phyloP scores from a whole-genome alignment of 2,797 vertebrate genomes.

The Scolopax bukidnonensis region DNA sequence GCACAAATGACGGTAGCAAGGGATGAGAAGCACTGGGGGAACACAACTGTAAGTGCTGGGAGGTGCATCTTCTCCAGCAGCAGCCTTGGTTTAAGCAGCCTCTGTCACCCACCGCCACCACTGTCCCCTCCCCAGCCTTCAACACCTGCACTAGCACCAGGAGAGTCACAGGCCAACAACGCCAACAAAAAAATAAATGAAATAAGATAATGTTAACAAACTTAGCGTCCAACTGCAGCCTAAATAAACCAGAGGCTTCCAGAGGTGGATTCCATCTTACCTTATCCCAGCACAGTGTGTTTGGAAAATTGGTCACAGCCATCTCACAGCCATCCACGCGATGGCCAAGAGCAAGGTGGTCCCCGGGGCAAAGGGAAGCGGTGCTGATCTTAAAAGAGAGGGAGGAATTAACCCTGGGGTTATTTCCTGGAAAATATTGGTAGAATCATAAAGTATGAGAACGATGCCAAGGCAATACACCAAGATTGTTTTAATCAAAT shows the following conservation, averaged over 20 bases:
- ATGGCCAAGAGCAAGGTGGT: background rate
- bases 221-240: background rate
- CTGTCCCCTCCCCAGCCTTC: background rate
- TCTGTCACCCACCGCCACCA: background rate
- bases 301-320: background rate
- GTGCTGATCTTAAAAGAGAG: background rate
- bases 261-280: background rate
- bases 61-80: background rate
- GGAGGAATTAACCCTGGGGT: background rate
- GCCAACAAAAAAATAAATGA: background rate
- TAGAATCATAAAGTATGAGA: background rate
- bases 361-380: background rate
- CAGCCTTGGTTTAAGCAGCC: background rate
- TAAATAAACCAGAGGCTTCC: background rate
- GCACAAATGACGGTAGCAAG: accelerated
- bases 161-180: accelerated
- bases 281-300: background rate
- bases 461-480: background rate
- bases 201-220: background rate
- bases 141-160: background rate
- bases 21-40: background rate
- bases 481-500: background rate
- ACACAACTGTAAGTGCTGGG: background rate
- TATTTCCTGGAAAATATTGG: background rate
- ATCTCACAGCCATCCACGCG: background rate